A percentile compares a stretch with the other conserved stretches of the same genome.
phyloP scores from a whole-genome alignment of 2,888 invertebrate genomes.

The Amblyjoppa fuscipennis region DNA sequence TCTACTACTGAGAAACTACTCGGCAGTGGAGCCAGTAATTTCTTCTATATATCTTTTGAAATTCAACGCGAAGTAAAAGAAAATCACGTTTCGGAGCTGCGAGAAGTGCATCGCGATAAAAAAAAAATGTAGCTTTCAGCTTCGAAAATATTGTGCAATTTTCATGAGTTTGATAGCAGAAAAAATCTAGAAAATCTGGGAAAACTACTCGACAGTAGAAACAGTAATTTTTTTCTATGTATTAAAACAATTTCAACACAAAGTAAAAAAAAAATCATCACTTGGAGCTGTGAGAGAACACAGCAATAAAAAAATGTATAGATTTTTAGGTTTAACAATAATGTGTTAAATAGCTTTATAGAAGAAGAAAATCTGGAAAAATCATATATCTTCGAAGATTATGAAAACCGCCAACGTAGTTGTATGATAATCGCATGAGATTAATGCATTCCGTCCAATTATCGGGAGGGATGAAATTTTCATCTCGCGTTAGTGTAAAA shows the following conservation, averaged over 20 bases:
- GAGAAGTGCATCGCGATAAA: neutral
- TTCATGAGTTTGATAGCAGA: no score
- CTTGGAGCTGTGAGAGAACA: neutral
- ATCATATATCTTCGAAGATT: neutral
- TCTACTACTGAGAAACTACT: neutral
- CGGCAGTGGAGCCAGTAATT: neutral
- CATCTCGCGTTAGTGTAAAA: neutral
- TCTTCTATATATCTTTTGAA: constrained; percentile 7
- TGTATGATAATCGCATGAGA: neutral
- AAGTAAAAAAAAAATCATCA: neutral
- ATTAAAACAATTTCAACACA: constrained; percentile 4
- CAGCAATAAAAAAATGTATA: neutral
- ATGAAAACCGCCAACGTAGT: neutral
- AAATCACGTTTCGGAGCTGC: neutral
- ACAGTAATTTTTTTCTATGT: neutral
- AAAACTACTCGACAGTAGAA: constrained; percentile 6
- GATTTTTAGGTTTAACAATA: neutral
- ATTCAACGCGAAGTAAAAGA: neutral
- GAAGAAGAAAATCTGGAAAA: neutral
- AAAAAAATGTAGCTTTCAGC: neutral
- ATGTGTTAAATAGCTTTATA: no score
- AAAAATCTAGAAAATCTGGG: no score
- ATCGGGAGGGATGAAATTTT: constrained; percentile 7
- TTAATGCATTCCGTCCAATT: neutral
- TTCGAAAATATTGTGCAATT: no score